Conservation (phyloP, 2,888 invertebrate species). For the Caenorhabditis sulstoni region DNA sequence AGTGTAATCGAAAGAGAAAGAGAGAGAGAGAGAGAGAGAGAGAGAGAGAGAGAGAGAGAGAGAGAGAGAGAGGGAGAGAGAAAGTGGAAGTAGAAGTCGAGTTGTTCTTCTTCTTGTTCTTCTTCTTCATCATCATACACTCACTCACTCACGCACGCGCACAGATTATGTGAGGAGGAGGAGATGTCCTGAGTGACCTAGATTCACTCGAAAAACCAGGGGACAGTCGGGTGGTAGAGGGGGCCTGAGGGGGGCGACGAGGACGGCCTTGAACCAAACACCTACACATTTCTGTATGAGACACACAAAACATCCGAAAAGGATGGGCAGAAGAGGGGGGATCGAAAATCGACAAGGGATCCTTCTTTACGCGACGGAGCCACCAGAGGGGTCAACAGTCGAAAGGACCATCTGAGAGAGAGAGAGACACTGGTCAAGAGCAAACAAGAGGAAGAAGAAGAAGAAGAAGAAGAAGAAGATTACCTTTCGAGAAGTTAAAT, state of each 20-base stretch:
- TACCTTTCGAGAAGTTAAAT: constrained; percentile 42
- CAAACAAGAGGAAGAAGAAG: no score
- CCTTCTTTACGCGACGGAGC: not conserved
- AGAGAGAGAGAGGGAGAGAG: no score
- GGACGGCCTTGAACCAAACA: constrained; percentile 57
- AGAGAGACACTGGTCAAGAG: not conserved
- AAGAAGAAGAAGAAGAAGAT: constrained; percentile 33
- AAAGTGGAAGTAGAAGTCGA: not conserved
- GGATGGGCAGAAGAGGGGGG: not conserved
- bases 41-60: no score
- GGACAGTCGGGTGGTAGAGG: constrained; percentile 70
- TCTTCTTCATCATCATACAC: constrained; percentile 1
- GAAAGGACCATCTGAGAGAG: not conserved
- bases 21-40: no score
- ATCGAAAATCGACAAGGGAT: no score
- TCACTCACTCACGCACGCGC: constrained; percentile 20
- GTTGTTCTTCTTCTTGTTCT: no score
- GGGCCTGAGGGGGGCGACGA: constrained; percentile 61
- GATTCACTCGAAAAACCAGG: constrained; percentile 58
- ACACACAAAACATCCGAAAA: not conserved
- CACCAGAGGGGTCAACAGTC: not conserved
- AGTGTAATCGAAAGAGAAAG: no score
- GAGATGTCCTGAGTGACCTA: constrained; percentile 52
- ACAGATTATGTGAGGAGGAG: constrained; percentile 29
- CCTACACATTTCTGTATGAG: constrained; percentile 22